These are phyloP conservation scores for Polydrusus pterygomalis DNA, from an alignment of 2,888 invertebrate genomes.

Conservation along the genomic window DNA sequence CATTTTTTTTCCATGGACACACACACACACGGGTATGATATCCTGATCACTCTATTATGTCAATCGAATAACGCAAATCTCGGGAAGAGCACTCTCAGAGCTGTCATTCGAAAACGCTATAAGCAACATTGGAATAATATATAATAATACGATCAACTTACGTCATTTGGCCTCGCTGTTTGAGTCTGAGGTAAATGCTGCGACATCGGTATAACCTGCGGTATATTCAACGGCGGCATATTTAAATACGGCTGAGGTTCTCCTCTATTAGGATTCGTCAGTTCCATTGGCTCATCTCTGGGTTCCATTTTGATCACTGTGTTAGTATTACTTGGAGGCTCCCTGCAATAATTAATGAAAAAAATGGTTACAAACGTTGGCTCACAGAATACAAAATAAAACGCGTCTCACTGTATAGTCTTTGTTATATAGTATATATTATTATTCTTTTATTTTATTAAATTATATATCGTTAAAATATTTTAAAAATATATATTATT, in stretches of 20 bases:
- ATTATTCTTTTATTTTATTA: too few relatives aligned
- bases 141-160: constrained; percentile 2
- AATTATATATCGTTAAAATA: too few relatives aligned
- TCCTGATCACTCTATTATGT: too few relatives aligned
- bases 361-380: background rate
- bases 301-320: constrained; percentile 70
- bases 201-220: constrained; percentile 66
- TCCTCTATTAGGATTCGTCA: constrained; percentile 65
- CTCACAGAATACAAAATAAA: background rate
- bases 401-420: too few relatives aligned
- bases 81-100: too few relatives aligned
- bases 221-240: constrained; percentile 68
- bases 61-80: too few relatives aligned
- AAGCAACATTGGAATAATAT: too few relatives aligned
- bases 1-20: too few relatives aligned
- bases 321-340: constrained; percentile 22
- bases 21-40: too few relatives aligned
- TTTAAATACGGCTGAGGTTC: constrained; percentile 54
- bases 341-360: constrained; percentile 21
- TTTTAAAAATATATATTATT: too few relatives aligned
- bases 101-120: too few relatives aligned
- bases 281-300: constrained; percentile 70
- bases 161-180: constrained; percentile 51
- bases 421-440: too few relatives aligned
- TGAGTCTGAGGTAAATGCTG: constrained; percentile 62